Base-by-base conservation (phyloP, 2,113 vertebrate species). In the rat (Rattus norvegicus) region DNA sequence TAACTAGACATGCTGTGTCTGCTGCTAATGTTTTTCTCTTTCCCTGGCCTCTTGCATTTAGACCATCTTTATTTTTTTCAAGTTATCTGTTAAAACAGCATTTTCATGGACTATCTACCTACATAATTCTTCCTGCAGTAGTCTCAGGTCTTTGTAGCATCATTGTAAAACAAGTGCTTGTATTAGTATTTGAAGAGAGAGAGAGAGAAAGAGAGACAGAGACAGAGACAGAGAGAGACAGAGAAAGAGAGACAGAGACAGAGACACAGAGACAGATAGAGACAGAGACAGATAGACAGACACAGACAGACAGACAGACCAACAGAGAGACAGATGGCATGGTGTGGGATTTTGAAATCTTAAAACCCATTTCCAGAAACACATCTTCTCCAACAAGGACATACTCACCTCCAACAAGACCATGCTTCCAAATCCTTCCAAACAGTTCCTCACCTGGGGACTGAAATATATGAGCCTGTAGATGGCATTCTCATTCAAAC, bases 61-160 rank as follows among this genome's bases (percentile, higher is more conserved):
- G 63, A 30, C 1, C 47, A 20, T 63, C 22, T 47, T 90, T 90
- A 5, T 73, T 90, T 95, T 69, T 69, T 95, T 96, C 69, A 43
- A 95, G 81, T 75, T 79, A 28, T 73, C 43, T 96, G n/a, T 87
- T 83, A 43, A 94, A 65, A 72, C 49, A 84, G 14, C 81, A 36
- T 95, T 95, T 92, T 91, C 49, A 26, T 52, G 30, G 24, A 90
- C 30, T 94, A 47, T 92, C 56, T 97, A 63, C 75, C 69, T 39
- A 24, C 39, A 88, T 26, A 13, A 28, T 39, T 54, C 33, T 88
- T 89, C 63, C 49, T n/a, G 14, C 20, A 84, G n/a, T 83, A 26
- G 93, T 90, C n/a, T 63, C 39, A 72, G 36, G 52, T 96, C 69
- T 94, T 43, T 72, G 43, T 5, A 69, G 59, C 13, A n/a, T 89